Evolutionary conservation across 2,888 invertebrate genomes (phyloP).

Genomic region (Platerodrilus igneus): DNA sequence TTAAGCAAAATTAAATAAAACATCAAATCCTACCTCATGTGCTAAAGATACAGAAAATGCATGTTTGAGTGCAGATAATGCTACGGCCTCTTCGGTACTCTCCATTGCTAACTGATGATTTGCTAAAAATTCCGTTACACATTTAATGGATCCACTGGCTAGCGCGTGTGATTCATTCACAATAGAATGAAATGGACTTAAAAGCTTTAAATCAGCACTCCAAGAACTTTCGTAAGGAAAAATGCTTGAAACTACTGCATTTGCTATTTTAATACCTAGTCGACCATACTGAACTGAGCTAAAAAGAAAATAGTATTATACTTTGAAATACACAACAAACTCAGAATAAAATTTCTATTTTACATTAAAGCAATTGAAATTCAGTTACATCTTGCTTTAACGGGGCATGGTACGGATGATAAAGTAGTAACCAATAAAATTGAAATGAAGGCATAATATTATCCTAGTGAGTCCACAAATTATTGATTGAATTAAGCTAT

Average conservation of each 20-base stretch:
- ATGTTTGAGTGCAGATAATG: conserved; percentile 38
- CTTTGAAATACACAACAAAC: too few species aligned
- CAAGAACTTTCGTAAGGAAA: conserved; percentile 44
- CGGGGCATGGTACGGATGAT: too few species aligned
- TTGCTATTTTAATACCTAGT: conserved; percentile 49
- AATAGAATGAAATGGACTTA: conserved; percentile 42
- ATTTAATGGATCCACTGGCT: conserved; percentile 28
- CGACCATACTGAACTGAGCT: conserved; percentile 51
- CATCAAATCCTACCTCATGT: conserved; percentile 38
- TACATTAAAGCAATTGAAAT: too few species aligned
- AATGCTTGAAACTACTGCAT: conserved; percentile 48
- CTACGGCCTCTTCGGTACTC: conserved; percentile 37
- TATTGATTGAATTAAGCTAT: too few species aligned
- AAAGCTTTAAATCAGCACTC: conserved; percentile 46
- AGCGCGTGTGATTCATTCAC: conserved; percentile 41
- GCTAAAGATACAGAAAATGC: conserved; percentile 42
- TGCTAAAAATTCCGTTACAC: conserved; percentile 32
- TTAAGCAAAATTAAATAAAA: conserved; percentile 9
- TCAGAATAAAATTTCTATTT: too few species aligned
- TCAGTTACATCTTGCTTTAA: too few species aligned
- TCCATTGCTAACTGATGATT: conserved; percentile 31
- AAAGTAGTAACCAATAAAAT: too few species aligned
- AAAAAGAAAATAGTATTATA: too few species aligned
- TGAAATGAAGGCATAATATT: too few species aligned
- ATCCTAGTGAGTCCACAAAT: too few species aligned